A percentile compares a stretch with the other conserved stretches of the same genome.
Evolutionary conservation across 2,797 vertebrate genomes (phyloP).

Genomic region (Myotis myotis): DNA sequence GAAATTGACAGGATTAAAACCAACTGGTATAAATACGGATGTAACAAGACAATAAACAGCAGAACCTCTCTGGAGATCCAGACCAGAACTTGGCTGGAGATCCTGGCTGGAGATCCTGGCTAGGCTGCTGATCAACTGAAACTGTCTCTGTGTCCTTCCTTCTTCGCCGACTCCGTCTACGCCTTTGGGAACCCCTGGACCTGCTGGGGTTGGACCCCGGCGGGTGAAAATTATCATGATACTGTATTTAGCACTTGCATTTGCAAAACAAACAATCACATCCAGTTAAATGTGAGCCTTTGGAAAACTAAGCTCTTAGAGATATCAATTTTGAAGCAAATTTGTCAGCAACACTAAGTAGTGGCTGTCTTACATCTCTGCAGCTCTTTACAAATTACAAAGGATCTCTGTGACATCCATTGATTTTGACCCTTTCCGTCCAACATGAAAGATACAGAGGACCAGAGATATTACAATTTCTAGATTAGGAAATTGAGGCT

Average conservation of each 20-base stretch:
- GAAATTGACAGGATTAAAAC: no score
- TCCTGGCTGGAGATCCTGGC: no score
- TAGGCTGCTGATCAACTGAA: no score
- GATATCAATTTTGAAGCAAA: neutral
- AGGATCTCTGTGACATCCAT: neutral
- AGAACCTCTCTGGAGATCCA: no score
- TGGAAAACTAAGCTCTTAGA: neutral
- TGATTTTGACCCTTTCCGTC: neutral
- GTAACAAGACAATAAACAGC: no score
- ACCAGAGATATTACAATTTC: neutral
- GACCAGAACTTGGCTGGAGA: no score
- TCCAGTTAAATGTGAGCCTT: neutral
- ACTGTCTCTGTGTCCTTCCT: no score
- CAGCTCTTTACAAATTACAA: neutral
- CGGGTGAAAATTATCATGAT: neutral
- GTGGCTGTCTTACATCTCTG: neutral
- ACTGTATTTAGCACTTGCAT: neutral
- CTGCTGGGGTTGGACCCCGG: no score
- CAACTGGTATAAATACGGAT: no score
- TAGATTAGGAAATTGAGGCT: neutral
- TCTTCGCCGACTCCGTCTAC: no score
- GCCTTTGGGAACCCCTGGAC: no score
- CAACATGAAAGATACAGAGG: neutral
- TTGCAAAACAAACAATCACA: neutral
- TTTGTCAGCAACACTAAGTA: neutral